Base-by-base conservation (phyloP, 2,113 vertebrate genomes). In the Montifringilla adamsi region DNA sequence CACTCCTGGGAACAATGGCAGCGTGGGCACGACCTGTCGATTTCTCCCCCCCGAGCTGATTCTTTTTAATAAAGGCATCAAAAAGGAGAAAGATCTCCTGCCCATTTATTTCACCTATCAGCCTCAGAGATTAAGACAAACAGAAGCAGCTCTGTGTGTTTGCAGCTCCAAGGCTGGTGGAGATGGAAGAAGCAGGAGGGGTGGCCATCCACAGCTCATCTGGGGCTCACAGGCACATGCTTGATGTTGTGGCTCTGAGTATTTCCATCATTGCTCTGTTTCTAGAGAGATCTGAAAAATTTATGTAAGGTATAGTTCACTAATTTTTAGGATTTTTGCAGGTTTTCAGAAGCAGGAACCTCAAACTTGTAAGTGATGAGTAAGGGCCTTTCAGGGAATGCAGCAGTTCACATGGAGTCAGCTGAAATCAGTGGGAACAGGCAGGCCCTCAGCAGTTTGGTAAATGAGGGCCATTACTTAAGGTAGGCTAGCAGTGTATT, bases 381-480 rank as follows among this genome's bases (percentile, higher is more conserved):
- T 75, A 81, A 95, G 87, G 56, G n/a, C 31, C 37, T 87, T 91
- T 62, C 37, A 20, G 49, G 15, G 49, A 15, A 4, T 73, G 94
- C 74, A 94, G 92, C 74, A 64, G 66, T 60, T 93, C 73, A 27
- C 22, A 5, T 13, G 55, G 75, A 92, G 47, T 90, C 86, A 92
- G 93, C 64, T 86, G 91, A 63, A 92, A 86, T 70, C 56, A 11
- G 37, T 46, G 86, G 76, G 43, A 95, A 46, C 58, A 67, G 58
- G 49, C 37, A 88, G 67, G 50, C 56, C 63, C 92, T 97, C 76
- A 86, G 91, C 77, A 87, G 11, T 94, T 91, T 41, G 62, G 86
- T 84, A 92, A 96, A 94, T 94, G 84, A 94, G 62, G 44, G 77
- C 69, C 87, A 87, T 94, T 92, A 94, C 78, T 94, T 95, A 89